Conservation (phyloP, 2,113 vertebrate species). For the Donacobius atricapilla region DNA sequence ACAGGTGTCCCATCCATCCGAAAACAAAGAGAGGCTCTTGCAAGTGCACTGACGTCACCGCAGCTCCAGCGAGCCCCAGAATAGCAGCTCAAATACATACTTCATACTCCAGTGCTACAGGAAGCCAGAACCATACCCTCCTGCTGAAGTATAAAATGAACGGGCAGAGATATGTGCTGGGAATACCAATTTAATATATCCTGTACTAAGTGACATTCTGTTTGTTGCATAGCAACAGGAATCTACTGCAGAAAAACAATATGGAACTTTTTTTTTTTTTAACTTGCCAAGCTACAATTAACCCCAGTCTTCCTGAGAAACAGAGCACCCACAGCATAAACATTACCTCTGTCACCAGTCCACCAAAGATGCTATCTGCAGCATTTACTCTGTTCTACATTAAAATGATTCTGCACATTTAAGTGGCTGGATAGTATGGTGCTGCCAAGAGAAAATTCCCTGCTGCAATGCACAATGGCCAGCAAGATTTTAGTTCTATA, state of each 20-base stretch:
- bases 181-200: slow-evolving; percentile 72
- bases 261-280: slow-evolving; percentile 59
- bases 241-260: slow-evolving; percentile 69
- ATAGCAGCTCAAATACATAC: slow-evolving; percentile 40
- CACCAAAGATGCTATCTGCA: not conserved
- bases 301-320: slow-evolving; percentile 44
- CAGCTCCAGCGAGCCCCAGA: slow-evolving; percentile 47
- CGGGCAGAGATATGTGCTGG: slow-evolving; percentile 51
- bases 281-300: slow-evolving; percentile 68
- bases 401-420: not conserved
- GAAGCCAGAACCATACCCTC: slow-evolving; percentile 48
- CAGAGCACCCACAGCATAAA: not conserved
- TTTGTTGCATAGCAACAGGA: slow-evolving; percentile 76
- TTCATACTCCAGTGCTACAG: slow-evolving; percentile 50
- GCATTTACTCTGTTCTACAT: not conserved
- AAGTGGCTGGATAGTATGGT: not conserved
- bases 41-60: slow-evolving; percentile 15
- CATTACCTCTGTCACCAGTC: not conserved
- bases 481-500: not conserved
- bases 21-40: slow-evolving; percentile 51
- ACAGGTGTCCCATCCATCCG: slow-evolving; percentile 16
- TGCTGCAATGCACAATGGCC: not conserved
- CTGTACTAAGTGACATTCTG: slow-evolving; percentile 66
- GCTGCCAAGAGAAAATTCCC: not conserved
- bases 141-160: slow-evolving; percentile 64